Evolutionary conservation across 2,888 invertebrate species (phyloP).

Genomic region (Teinopalpus imperialis): DNA sequence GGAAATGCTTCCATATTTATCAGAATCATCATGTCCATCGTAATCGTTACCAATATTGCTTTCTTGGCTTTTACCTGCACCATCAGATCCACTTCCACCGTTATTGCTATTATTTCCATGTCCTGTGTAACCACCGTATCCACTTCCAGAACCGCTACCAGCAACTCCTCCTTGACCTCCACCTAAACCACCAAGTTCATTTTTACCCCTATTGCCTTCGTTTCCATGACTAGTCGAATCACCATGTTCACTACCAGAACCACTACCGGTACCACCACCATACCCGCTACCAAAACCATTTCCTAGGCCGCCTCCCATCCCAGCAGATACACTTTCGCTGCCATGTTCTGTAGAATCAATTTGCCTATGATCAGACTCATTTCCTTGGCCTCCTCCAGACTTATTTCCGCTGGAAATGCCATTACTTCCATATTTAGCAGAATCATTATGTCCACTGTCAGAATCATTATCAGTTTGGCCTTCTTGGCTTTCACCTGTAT

Average conservation of each 20-base stretch:
- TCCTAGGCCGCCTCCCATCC: constrained; percentile 22
- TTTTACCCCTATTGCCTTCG: constrained; percentile 1
- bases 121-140: constrained; percentile 1
- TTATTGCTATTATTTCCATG: no score
- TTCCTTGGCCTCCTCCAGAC: constrained; percentile 20
- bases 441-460: no score
- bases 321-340: constrained; percentile 33
- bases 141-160: constrained; percentile 30
- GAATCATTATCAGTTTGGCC: no score
- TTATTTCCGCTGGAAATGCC: no score
- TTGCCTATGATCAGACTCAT: no score
- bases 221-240: neutral
- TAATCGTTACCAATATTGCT: no score
- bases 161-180: constrained; percentile 32
- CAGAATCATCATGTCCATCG: no score
- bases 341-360: constrained; percentile 23
- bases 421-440: no score
- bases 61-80: constrained; percentile 4
- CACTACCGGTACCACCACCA: constrained; percentile 30
- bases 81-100: constrained; percentile 27
- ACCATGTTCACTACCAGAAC: constrained; percentile 25
- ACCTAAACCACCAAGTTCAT: constrained; percentile 6
- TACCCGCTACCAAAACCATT: constrained; percentile 24
- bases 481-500: constrained; percentile 21
- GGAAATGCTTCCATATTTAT: no score